phyloP scores from a whole-genome alignment of 2,797 vertebrate genomes.

The Emydoidea blandingii region DNA sequence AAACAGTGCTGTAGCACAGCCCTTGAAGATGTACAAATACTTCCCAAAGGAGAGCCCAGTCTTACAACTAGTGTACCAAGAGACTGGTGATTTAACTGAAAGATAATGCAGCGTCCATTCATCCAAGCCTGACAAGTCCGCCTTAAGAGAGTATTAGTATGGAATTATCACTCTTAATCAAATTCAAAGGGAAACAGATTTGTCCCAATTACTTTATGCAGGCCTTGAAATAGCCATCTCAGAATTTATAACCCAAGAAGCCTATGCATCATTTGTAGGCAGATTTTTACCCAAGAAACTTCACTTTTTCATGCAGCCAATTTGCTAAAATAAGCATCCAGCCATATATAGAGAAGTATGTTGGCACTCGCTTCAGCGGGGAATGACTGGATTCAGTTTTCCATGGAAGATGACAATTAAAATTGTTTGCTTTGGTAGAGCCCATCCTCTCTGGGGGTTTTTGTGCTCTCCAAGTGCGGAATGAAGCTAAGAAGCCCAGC shows the following conservation, averaged over 20 bases:
- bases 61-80: constrained; percentile 48
- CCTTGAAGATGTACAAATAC: constrained; percentile 74
- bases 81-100: constrained; percentile 53
- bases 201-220: background rate
- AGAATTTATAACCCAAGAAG: constrained; percentile 50
- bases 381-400: constrained; percentile 80
- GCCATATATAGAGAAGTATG: constrained; percentile 63
- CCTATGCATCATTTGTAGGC: constrained; percentile 16
- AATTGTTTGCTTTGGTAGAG: constrained; percentile 79
- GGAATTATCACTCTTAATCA: constrained; percentile 49
- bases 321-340: constrained; percentile 71
- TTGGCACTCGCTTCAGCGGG: constrained; percentile 42
- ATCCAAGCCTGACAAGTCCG: constrained; percentile 58
- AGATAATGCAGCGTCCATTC: constrained; percentile 68
- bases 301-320: constrained; percentile 57
- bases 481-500: constrained; percentile 70
- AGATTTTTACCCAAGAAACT: constrained; percentile 53
- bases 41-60: constrained; percentile 67
- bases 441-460: constrained; percentile 77
- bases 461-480: constrained; percentile 62
- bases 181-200: constrained; percentile 47
- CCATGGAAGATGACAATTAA: constrained; percentile 81
- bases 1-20: constrained; percentile 72
- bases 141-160: constrained; percentile 38
- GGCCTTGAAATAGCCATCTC: constrained; percentile 26